Percentiles rank a stretch among this genome's conserved stretches.
Conservation (phyloP, 1,140 invertebrate genomes). For the Helicoverpa armigera region DNA sequence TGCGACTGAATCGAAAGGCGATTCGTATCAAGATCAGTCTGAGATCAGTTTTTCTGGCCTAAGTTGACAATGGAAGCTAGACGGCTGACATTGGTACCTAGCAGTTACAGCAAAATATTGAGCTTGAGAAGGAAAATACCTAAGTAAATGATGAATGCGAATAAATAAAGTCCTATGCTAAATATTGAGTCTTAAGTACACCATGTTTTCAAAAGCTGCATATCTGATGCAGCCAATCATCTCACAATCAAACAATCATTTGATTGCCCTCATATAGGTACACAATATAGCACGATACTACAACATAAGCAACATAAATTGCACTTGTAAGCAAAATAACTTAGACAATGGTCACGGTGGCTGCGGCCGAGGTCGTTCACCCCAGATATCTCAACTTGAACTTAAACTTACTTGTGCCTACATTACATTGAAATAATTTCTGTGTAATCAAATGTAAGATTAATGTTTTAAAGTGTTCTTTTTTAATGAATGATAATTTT, state of each 20-base stretch:
- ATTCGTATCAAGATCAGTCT: not conserved
- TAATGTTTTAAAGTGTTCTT: not conserved
- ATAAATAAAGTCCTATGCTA: no score
- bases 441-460: slow-evolving; percentile 3
- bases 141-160: no score
- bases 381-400: slow-evolving; percentile 22
- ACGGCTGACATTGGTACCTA: not conserved
- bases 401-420: slow-evolving; percentile 31
- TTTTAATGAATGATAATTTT: not conserved
- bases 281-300: no score
- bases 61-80: not conserved
- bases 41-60: not conserved
- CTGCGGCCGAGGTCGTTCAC: slow-evolving; percentile 13
- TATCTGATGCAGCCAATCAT: no score
- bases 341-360: slow-evolving; percentile 27
- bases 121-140: not conserved
- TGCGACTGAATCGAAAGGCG: not conserved
- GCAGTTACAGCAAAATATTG: not conserved
- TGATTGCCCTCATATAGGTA: not conserved
- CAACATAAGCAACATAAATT: not conserved
- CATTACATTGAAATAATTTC: slow-evolving; percentile 1
- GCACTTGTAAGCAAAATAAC: slow-evolving; percentile 2
- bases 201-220: no score
- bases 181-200: no score
- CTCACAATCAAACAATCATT: not conserved